Evolutionary conservation across 2,113 vertebrate genomes (phyloP).

Genomic region (Sclerurus mexicanus): DNA sequence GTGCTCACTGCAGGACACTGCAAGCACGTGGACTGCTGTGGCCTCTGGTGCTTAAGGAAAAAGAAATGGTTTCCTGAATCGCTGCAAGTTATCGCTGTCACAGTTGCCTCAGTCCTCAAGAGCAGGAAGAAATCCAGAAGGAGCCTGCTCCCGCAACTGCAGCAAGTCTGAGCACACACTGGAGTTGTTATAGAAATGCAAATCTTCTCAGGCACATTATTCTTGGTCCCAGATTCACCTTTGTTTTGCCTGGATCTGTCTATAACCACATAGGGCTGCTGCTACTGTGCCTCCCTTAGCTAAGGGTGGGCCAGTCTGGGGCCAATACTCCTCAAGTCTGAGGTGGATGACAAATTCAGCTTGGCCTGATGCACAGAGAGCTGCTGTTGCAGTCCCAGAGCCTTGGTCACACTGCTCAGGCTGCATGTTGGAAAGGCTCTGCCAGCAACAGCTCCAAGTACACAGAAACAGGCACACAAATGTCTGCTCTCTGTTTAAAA

Average conservation of each 20-base stretch:
- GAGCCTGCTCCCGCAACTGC: neutral
- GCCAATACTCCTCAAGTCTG: neutral
- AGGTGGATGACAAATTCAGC: neutral
- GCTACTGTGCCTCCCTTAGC: neutral
- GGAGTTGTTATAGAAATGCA: neutral
- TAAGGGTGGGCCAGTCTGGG: neutral
- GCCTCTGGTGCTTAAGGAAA: neutral
- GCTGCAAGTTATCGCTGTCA: neutral
- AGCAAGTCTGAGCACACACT: neutral
- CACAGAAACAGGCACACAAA: neutral
- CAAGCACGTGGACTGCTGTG: neutral
- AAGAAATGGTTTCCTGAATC: neutral
- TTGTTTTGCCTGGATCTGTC: neutral
- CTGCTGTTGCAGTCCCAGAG: neutral
- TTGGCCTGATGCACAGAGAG: neutral
- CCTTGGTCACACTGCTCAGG: neutral
- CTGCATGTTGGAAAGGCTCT: neutral
- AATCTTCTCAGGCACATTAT: neutral
- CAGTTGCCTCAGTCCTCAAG: neutral
- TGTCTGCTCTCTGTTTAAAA: neutral
- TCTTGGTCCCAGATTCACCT: neutral
- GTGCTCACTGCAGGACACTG: neutral
- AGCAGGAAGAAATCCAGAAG: neutral
- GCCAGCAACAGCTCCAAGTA: neutral
- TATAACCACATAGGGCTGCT: neutral